Evolutionary conservation across 1,140 invertebrate species (phyloP).

Genomic region (Euura saliciscinereae): DNA sequence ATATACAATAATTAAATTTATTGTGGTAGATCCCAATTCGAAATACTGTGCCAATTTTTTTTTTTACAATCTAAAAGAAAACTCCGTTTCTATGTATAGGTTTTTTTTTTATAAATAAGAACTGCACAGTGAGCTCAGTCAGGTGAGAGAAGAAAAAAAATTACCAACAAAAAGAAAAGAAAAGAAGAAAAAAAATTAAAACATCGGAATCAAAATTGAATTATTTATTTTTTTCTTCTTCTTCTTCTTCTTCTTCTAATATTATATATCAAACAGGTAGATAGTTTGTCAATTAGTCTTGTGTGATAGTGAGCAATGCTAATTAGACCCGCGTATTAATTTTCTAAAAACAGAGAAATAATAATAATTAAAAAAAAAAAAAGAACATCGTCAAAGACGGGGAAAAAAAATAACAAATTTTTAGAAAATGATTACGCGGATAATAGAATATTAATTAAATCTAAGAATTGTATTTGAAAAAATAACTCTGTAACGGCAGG

Average conservation of each 20-base stretch:
- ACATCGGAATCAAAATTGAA: neutral
- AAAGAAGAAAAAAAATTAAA: neutral
- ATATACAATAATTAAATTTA: constrained; percentile 11
- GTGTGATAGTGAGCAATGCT: constrained; percentile 44
- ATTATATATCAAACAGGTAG: constrained; percentile 29
- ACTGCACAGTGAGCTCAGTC: neutral
- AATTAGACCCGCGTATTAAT: constrained; percentile 27
- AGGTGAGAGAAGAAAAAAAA: neutral
- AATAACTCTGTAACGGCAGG: constrained; percentile 39
- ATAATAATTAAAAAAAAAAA: neutral
- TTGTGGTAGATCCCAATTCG: neutral
- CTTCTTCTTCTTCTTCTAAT: constrained; percentile 1
- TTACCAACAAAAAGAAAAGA: neutral
- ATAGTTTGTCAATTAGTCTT: constrained; percentile 35
- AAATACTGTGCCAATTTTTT: constrained; percentile 4
- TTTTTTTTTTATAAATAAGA: neutral
- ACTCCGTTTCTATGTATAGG: neutral
- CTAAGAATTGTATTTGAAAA: constrained; percentile 41
- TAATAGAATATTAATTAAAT: constrained; percentile 28
- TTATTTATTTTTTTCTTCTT: neutral
- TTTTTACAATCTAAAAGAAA: neutral
- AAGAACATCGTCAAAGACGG: neutral
- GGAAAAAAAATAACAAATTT: too few relatives aligned
- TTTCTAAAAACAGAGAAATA: constrained; percentile 24
- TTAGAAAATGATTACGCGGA: constrained; percentile 25